Conservation (phyloP, 1,140 invertebrate genomes). For the Zophobas atratus region DNA sequence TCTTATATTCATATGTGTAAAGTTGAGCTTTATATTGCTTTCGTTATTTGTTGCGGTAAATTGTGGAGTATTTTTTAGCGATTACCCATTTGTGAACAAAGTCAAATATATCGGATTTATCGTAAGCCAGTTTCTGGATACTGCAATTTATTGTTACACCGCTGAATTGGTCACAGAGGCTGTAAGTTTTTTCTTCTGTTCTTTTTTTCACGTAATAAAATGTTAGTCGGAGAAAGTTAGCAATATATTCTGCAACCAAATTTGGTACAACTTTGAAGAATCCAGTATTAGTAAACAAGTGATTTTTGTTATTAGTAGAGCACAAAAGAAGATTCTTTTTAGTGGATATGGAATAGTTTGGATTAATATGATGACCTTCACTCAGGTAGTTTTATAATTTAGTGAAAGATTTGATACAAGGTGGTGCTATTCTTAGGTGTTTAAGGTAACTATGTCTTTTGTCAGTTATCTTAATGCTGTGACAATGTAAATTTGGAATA, state of each 20-base stretch:
- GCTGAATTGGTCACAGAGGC: conserved; percentile 11
- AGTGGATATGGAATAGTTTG: conserved; percentile 3
- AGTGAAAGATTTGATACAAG: background rate
- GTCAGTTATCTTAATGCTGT: conserved; percentile 9
- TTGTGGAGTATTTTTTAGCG: background rate
- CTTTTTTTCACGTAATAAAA: background rate
- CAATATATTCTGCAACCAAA: background rate
- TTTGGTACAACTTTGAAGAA: background rate
- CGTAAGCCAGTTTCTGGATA: conserved; percentile 9
- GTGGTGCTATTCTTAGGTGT: background rate
- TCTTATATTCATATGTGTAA: background rate
- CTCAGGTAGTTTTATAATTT: background rate
- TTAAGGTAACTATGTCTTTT: conserved; percentile 10
- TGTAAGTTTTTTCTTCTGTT: background rate
- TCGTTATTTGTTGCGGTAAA: background rate
- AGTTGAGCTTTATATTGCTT: too few relatives aligned
- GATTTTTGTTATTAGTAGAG: background rate
- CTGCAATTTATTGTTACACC: conserved; percentile 12
- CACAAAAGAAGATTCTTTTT: background rate
- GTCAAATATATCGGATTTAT: conserved; percentile 10
- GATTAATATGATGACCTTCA: conserved; percentile 10
- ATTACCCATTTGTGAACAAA: conserved; percentile 7
- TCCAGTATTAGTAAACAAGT: background rate
- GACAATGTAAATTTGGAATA: background rate
- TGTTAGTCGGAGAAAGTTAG: conserved; percentile 12